Evolutionary conservation across 2,113 vertebrate genomes (phyloP).

Genomic region (Gymnobelideus leadbeateri): DNA sequence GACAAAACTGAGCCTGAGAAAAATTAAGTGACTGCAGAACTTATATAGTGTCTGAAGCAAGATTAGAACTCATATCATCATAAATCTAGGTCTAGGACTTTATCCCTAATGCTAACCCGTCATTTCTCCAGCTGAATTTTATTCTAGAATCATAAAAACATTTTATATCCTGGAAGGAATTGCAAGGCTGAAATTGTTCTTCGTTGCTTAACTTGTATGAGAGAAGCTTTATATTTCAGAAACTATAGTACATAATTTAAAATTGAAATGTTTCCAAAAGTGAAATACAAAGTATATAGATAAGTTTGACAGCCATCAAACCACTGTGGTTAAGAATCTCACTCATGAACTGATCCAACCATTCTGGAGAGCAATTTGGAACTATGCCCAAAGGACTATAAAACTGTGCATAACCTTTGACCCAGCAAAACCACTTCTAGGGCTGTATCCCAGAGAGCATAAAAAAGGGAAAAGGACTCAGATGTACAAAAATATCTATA

Average conservation of each 20-base stretch:
- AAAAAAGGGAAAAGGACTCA: too few species aligned
- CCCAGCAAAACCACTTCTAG: too few species aligned
- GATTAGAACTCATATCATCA: too few species aligned
- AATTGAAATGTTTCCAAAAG: constrained; percentile 25
- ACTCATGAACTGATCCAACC: too few species aligned
- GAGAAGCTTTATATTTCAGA: background rate
- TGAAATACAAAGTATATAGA: constrained; percentile 16
- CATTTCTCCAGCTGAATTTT: constrained; percentile 8
- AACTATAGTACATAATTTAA: constrained; percentile 17
- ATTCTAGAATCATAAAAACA: constrained; percentile 27
- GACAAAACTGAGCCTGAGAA: background rate
- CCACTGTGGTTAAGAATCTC: background rate
- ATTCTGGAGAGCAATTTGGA: too few species aligned
- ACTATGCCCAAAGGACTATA: too few species aligned
- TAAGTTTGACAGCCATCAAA: background rate
- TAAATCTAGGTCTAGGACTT: too few species aligned
- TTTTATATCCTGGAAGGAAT: background rate
- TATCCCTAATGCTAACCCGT: background rate
- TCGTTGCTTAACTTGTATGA: background rate
- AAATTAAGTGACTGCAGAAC: too few species aligned
- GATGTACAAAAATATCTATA: too few species aligned
- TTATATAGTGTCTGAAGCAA: too few species aligned
- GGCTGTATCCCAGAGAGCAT: too few species aligned
- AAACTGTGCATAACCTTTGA: too few species aligned
- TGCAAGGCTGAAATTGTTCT: constrained; percentile 17